Base-by-base conservation (phyloP, 2,888 invertebrate genomes). In the Eupithecia abbreviata region DNA sequence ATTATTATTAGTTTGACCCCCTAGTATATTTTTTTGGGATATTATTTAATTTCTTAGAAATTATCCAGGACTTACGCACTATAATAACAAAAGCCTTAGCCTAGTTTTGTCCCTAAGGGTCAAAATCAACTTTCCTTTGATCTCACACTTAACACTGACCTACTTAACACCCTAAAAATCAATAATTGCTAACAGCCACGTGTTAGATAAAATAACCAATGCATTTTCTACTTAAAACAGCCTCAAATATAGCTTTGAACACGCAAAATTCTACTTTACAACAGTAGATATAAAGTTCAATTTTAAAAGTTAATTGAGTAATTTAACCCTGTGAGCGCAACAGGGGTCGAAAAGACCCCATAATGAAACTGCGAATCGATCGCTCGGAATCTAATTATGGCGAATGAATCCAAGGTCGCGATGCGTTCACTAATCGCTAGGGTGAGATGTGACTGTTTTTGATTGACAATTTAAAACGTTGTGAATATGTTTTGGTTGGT, bases 331-430 rank as follows among this genome's bases (percentile, higher is more conserved):
- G 84, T 85, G 80, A 83, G 83, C 82, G 85, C 78, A 78, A 81
- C 77, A 79, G 89, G 88, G 89, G 88, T 87, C 86, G 82, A 76
- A 83, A 78, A 84, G 89, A 86, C 90, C 92, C 91, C 87, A 85
- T 90, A 89, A 88, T 89, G 89, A 89, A 90, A 89, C 83, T 83
- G 81, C 83, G 84, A 87, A 92, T 93, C 92, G 92, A 93, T 92
- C 87, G 89, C 73, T 82, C 82, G 89, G 90, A 90, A 91, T 90
- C 88, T 90, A 91, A 93, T 93, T 92, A 91, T 89, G 90, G 88
- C 45, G 73, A 73, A 73, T 90, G 87, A 87, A 80, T 89, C 92
- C 94, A 94, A 94, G 94, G 94, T 92, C 93, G 85, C 77, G 71
- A 77, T 83, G 86, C 81, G 82, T 76, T 75, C 81, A 41, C 62